These are phyloP conservation scores for Takifugu rubripes DNA, from an alignment of 2,797 vertebrate species.

Conservation along the genomic window DNA sequence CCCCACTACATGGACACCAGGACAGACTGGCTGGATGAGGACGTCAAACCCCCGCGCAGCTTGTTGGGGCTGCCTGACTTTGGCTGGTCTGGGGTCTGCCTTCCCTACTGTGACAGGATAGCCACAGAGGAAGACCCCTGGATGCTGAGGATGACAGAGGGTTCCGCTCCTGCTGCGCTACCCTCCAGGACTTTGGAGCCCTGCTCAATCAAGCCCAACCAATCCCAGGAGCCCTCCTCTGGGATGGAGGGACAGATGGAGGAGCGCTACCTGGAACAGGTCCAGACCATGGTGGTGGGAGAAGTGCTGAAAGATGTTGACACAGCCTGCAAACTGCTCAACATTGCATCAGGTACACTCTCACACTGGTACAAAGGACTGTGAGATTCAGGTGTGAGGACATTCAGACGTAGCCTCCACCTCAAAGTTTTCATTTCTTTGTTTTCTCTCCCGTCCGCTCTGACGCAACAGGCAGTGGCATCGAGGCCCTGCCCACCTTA, in stretches of 20 bases:
- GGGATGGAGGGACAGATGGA: constrained; percentile 80
- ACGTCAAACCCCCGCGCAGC: constrained; percentile 68
- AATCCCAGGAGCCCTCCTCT: constrained; percentile 58
- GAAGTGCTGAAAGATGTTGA: constrained; percentile 97
- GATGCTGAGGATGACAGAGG: constrained; percentile 68
- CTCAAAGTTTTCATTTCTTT: constrained; percentile 1
- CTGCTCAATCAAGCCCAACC: constrained; percentile 79
- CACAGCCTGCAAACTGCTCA: constrained; percentile 92
- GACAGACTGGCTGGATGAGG: constrained; percentile 65
- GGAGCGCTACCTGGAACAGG: constrained; percentile 89
- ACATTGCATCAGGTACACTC: constrained; percentile 84
- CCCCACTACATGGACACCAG: constrained; percentile 68
- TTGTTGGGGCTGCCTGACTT: constrained; percentile 71
- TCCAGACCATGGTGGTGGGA: constrained; percentile 91
- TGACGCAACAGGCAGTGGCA: not conserved
- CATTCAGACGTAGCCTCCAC: not conserved
- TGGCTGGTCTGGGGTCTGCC: constrained; percentile 75
- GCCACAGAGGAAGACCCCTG: constrained; percentile 74
- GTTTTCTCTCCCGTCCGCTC: constrained; percentile 17
- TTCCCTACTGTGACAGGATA: constrained; percentile 83
- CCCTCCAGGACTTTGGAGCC: constrained; percentile 41
- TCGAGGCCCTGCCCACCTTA: constrained; percentile 37
- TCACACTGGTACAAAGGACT: no score
- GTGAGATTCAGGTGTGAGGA: no score
- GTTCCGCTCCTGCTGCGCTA: constrained; percentile 21